Base-by-base conservation (phyloP, 1,140 invertebrate genomes). In the Drosophila mayri region DNA sequence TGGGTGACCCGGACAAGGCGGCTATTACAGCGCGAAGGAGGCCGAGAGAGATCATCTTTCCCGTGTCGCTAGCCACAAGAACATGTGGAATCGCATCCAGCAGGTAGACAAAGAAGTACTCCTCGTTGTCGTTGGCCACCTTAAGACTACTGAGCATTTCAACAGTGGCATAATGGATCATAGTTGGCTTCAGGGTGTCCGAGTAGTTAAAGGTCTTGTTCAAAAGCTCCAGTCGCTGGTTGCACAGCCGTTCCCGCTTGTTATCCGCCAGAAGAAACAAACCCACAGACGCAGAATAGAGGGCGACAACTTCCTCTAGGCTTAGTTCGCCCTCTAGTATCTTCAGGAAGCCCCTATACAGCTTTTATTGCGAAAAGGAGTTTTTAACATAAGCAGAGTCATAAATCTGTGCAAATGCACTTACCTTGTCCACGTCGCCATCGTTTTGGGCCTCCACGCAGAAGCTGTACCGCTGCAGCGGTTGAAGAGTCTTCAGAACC, bases 171-270 rank as follows among this genome's bases (percentile, higher is more conserved):
- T 67, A 88, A 41, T 88, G 79, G 11, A 86, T 55, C 83, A 86
- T 86, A 22, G 82, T 86, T 18, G 82, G 82, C 32, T 86, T 86
- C 7, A 86, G 49, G n/a, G 71, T 86, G 54, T 86, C 82, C 0
- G 78, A 79, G 47, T 86, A 86, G 43, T 68, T 86, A 12, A 86
- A 81, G 25, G 79, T 55, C 7, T 74, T 66, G 38, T 82, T 86
- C 11, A 86, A 25, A 0, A 86, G 59, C 22, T 86, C 75, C 0
- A 88, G 41, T 2, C 67, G 46, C 1, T 49, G 30, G 49, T 47
- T 54, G 28, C 11, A 57, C 7, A 35, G 44, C 11, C 35, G 50
- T 30, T 22, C 40, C n/a, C n/a, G 22, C 9, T 52, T 28, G 1
- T 46, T 18, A 43, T 76, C 35, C 3, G 16, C 40, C 5, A 80